phyloP scores from a whole-genome alignment of 2,797 vertebrate species.

The Acanthiza pusilla region DNA sequence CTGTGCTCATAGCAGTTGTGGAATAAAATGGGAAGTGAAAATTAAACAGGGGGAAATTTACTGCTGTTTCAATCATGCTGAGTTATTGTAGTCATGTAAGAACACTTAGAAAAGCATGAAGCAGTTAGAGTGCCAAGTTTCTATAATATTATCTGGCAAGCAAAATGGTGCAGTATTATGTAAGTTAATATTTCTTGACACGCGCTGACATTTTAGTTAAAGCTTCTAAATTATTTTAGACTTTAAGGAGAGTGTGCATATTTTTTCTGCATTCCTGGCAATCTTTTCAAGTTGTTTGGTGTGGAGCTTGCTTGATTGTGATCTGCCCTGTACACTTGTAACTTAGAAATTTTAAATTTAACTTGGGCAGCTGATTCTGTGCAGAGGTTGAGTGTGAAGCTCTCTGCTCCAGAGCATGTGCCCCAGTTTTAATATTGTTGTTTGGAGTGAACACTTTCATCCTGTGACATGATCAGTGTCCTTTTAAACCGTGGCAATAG shows the following conservation, averaged over 20 bases:
- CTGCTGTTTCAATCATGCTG: conserved; percentile 23
- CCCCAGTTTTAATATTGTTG: background rate
- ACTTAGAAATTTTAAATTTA: background rate
- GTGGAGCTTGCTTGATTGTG: background rate
- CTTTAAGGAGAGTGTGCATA: background rate
- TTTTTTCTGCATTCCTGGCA: background rate
- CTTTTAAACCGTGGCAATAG: background rate
- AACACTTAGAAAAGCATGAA: conserved; percentile 45
- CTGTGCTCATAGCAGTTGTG: background rate
- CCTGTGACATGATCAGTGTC: background rate
- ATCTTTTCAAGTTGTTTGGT: background rate
- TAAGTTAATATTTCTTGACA: conserved; percentile 50
- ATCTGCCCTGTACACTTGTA: background rate
- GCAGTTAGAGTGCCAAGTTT: background rate
- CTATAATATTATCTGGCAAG: conserved; percentile 22
- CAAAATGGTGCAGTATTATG: background rate
- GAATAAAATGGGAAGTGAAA: conserved; percentile 19
- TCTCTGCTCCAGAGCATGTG: background rate
- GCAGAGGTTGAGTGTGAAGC: background rate
- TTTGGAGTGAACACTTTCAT: background rate
- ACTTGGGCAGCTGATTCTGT: background rate
- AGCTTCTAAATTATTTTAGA: conserved; percentile 30
- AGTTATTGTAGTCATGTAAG: conserved; percentile 44
- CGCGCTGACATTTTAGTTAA: conserved; percentile 7
- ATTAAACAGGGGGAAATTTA: conserved; percentile 42